phyloP scores from a whole-genome alignment of 2,797 vertebrate species.

The Huso huso region DNA sequence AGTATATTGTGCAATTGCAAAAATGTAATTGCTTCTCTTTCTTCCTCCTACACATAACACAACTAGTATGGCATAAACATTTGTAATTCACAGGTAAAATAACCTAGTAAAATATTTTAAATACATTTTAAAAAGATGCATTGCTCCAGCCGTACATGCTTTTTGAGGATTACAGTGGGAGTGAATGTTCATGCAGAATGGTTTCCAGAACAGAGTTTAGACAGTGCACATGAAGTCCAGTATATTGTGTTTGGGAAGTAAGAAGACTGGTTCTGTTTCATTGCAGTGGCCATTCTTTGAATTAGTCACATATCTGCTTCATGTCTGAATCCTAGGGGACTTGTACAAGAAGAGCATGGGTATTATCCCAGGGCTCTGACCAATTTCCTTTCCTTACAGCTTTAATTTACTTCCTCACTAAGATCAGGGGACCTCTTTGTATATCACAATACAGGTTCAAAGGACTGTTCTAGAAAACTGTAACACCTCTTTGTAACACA shows the following conservation, averaged over 20 bases:
- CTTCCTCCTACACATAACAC: no score
- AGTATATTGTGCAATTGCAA: no score
- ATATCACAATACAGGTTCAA: conserved; percentile 45
- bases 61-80: no score
- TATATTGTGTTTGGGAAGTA: not conserved
- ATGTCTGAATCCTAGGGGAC: conserved; percentile 51
- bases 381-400: conserved; percentile 59
- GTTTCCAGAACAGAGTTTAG: no score
- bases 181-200: no score
- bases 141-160: no score
- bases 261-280: not conserved
- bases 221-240: no score
- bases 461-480: conserved; percentile 29
- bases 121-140: no score
- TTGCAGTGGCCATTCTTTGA: conserved; percentile 22
- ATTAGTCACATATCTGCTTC: conserved; percentile 44
- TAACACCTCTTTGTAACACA: conserved; percentile 16
- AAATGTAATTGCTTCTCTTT: no score
- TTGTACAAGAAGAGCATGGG: conserved; percentile 30
- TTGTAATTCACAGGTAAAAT: no score
- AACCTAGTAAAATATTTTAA: no score
- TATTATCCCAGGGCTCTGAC: conserved; percentile 55
- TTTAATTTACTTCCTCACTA: conserved; percentile 54
- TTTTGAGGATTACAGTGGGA: no score
- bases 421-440: conserved; percentile 36